A percentile compares a stretch with the other conserved stretches of the same genome.
Evolutionary conservation across 2,888 invertebrate genomes (phyloP).

Genomic region (Aspidapion aeneum): DNA sequence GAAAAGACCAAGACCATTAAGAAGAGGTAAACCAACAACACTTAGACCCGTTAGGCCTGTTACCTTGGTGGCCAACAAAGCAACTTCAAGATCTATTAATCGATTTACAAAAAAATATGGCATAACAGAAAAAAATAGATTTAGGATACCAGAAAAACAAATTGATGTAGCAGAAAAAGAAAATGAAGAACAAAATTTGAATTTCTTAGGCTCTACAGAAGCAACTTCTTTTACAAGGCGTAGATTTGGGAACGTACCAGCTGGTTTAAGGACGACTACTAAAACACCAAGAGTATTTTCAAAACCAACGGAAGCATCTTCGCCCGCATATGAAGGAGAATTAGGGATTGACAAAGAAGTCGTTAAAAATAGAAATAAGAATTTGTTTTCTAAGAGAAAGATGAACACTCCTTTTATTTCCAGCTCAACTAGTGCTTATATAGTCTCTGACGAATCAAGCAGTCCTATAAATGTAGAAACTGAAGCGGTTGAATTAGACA

Average conservation of each 20-base stretch:
- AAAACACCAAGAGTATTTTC: slow-evolving; percentile 11
- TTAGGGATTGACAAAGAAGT: slow-evolving; percentile 50
- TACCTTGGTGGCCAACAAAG: neutral
- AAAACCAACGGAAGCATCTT: slow-evolving; percentile 26
- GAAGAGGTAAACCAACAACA: slow-evolving; percentile 9
- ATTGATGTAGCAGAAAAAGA: slow-evolving; percentile 5
- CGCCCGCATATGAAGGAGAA: slow-evolving; percentile 23
- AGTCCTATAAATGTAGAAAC: neutral
- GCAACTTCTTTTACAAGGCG: neutral
- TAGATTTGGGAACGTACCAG: neutral
- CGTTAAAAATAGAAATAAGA: slow-evolving; percentile 53
- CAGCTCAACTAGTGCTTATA: slow-evolving; percentile 12
- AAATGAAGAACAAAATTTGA: slow-evolving; percentile 3
- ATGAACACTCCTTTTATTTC: slow-evolving; percentile 38
- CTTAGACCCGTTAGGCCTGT: neutral
- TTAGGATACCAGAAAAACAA: slow-evolving; percentile 2
- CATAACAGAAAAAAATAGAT: slow-evolving; percentile 23
- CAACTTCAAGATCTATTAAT: slow-evolving; percentile 18
- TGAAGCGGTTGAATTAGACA: neutral
- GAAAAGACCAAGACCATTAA: neutral
- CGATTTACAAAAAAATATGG: slow-evolving; percentile 26
- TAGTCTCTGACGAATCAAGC: slow-evolving; percentile 11
- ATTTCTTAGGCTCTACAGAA: neutral
- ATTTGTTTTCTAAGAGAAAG: slow-evolving; percentile 49
- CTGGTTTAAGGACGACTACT: neutral